Conservation (phyloP, 2,888 invertebrate species). For the Cacoxenus indagator region DNA sequence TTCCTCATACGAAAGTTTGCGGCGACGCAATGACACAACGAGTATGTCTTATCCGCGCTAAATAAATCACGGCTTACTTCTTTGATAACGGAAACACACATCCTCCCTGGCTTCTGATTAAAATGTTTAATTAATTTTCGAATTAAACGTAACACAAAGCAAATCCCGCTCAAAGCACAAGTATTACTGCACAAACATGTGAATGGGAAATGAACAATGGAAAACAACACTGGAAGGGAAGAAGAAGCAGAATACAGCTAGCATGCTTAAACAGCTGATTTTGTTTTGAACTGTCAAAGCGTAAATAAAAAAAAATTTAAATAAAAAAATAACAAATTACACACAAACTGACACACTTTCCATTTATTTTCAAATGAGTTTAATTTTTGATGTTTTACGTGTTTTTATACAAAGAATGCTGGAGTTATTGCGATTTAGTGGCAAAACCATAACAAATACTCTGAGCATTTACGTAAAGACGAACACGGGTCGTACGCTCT, state of each 20-base stretch:
- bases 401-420: constrained; percentile 76
- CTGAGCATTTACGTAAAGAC: constrained; percentile 80
- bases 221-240: neutral
- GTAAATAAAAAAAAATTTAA: neutral
- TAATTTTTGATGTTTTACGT: constrained; percentile 74
- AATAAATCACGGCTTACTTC: constrained; percentile 73
- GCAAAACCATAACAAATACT: constrained; percentile 74
- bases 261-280: constrained; percentile 1
- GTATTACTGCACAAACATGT: too few species aligned
- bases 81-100: constrained; percentile 39
- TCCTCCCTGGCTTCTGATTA: neutral
- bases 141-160: neutral
- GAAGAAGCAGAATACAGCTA: neutral
- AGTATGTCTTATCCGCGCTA: constrained; percentile 68
- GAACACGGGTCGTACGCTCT: constrained; percentile 76
- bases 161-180: too few species aligned
- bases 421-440: constrained; percentile 76
- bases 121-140: neutral
- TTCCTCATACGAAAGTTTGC: constrained; percentile 74
- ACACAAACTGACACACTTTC: neutral
- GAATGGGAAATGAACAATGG: neutral
- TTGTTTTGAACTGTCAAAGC: neutral
- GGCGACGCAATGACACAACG: constrained; percentile 75
- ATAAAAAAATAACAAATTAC: neutral
- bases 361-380: constrained; percentile 71